These are phyloP conservation scores for Pocota personata DNA, from an alignment of 2,888 invertebrate genomes.

Conservation along the genomic window DNA sequence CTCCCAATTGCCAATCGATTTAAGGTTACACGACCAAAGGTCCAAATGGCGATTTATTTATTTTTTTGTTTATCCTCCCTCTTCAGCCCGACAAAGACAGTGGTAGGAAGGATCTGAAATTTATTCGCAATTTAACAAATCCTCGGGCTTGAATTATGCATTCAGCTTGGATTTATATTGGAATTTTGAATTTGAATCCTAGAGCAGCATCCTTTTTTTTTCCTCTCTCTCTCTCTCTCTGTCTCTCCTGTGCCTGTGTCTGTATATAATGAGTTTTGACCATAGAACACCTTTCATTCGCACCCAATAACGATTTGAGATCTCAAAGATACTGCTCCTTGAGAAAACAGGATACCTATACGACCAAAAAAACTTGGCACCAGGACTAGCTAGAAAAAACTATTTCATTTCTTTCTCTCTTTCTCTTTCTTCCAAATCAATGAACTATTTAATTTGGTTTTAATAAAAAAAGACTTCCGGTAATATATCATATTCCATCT, in stretches of 20 bases:
- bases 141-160: constrained; percentile 55
- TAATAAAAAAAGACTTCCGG: constrained; percentile 44
- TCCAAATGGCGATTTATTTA: constrained; percentile 52
- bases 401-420: background rate
- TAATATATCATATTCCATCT: constrained; percentile 67
- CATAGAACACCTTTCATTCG: constrained; percentile 31
- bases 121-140: constrained; percentile 62
- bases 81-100: background rate
- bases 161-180: constrained; percentile 38
- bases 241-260: background rate
- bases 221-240: background rate
- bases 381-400: constrained; percentile 2
- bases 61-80: constrained; percentile 2
- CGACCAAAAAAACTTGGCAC: constrained; percentile 24
- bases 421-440: constrained; percentile 62
- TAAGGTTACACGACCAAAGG: constrained; percentile 41
- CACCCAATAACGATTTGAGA: constrained; percentile 32
- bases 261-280: constrained; percentile 18
- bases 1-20: constrained; percentile 37
- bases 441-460: constrained; percentile 72
- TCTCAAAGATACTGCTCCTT: background rate
- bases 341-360: background rate
- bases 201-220: background rate
- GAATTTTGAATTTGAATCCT: constrained; percentile 38
- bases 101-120: constrained; percentile 13